Evolutionary conservation across 2,113 vertebrate genomes (phyloP), one percentile per base, ranked within the genome.

Genomic region (Oreochromis aureus): DNA sequence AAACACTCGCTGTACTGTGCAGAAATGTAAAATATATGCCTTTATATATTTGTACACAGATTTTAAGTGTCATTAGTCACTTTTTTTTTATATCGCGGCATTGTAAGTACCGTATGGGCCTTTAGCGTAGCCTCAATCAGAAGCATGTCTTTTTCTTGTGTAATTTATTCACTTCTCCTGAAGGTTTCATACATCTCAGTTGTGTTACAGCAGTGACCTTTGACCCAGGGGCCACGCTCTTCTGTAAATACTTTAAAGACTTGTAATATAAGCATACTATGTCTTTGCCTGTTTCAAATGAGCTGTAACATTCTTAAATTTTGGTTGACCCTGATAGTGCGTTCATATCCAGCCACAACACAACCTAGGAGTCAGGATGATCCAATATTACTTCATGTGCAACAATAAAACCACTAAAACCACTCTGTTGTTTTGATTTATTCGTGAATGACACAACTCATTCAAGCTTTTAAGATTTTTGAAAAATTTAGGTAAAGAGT

Each of bases 231-330:
- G 87, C 89, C 84, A 86, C 58, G 61, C 46, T 82, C 71, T 46
- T 91, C 86, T 96, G 95, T 95, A 95, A 91, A 95, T 95, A 94
- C 89, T 89, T 81, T 46, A 81, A 71, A 89, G 79, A 86, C 89
- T 90, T 93, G 84, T 93, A 90, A 92, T 80, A 92, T 92, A 91
- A 90, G 89, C n/a, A 82, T 69, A 73, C 82, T 44, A 80, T 93
- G 82, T 82, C 87, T 90, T 89, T 83, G 66, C 22, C 32, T 79
- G 81, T 90, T 90, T 88, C 63, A 55, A 92, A 94, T 93, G 78
- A 91, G 39, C 53, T 93, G 90, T 93, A 86, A 86, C 86, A 92
- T 92, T 81, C 41, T 36, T 63, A 78, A 91, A 90, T 92, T 53
- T 58, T 81, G 22, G 69, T 78, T 56, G 80, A 76, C 24, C 32